Percentiles rank a stretch among this genome's conserved stretches.
These are phyloP conservation scores for Dimorphilus gyrociliatus DNA, from an alignment of 2,888 invertebrate species.

Conservation along the genomic window DNA sequence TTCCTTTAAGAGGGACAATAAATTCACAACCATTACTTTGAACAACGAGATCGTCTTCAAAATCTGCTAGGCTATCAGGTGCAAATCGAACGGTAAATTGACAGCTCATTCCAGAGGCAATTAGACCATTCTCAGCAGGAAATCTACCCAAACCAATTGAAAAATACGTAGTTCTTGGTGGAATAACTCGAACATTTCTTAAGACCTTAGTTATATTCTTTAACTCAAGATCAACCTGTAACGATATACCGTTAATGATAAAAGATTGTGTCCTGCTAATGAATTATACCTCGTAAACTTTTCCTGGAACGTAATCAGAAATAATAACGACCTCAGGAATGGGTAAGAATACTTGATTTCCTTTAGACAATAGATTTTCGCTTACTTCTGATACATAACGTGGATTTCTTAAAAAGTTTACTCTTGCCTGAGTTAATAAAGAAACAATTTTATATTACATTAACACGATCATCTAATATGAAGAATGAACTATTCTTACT, in stretches of 20 bases:
- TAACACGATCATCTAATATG: too few relatives aligned
- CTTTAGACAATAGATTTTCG: too few relatives aligned
- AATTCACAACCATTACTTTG: slow-evolving; percentile 29
- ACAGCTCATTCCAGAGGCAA: slow-evolving; percentile 37
- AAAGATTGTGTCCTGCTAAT: slow-evolving; percentile 3
- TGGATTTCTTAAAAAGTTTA: slow-evolving; percentile 27
- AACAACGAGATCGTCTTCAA: slow-evolving; percentile 27
- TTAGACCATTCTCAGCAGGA: slow-evolving; percentile 33
- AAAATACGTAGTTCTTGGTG: slow-evolving; percentile 29
- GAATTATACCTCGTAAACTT: slow-evolving; percentile 31
- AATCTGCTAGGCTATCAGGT: slow-evolving; percentile 34
- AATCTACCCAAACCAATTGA: slow-evolving; percentile 33
- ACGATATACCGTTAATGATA: slow-evolving; percentile 4
- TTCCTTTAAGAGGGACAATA: slow-evolving; percentile 21
- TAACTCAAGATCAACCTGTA: slow-evolving; percentile 28
- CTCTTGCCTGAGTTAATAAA: too few relatives aligned
- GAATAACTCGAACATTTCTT: slow-evolving; percentile 28
- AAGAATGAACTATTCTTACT: too few relatives aligned
- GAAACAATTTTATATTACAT: too few relatives aligned
- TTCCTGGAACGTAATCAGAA: slow-evolving; percentile 29
- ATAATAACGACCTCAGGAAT: slow-evolving; percentile 20
- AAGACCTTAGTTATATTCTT: slow-evolving; percentile 33
- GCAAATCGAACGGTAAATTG: slow-evolving; percentile 31
- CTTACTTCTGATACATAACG: slow-evolving; percentile 22
- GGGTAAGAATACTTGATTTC: too few relatives aligned